Conservation (phyloP, 2,797 vertebrate genomes). For the Prunella strophiata region DNA sequence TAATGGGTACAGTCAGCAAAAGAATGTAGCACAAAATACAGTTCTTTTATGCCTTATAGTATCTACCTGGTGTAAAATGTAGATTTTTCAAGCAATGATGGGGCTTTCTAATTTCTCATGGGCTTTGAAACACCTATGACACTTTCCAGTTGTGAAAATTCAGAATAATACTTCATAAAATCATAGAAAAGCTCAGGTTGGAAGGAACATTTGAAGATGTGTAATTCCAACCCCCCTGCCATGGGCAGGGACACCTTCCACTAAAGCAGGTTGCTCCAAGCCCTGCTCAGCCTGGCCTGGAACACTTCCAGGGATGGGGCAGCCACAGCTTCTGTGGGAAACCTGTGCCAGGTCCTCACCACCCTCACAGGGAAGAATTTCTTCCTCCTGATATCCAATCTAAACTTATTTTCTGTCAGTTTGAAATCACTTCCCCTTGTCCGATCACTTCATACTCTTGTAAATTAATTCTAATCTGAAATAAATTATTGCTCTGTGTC, state of each 20-base stretch:
- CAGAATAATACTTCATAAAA: not conserved
- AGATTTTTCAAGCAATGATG: not conserved
- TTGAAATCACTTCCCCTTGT: not conserved
- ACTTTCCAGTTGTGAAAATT: not conserved
- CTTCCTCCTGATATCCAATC: not conserved
- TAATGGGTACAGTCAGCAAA: not conserved
- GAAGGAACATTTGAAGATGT: not conserved
- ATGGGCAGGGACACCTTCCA: not conserved
- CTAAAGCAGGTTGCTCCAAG: rapidly evolving
- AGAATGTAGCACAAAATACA: not conserved
- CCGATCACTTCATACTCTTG: rapidly evolving
- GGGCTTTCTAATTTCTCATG: not conserved
- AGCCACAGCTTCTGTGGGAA: not conserved
- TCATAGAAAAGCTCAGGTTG: not conserved
- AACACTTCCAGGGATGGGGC: not conserved
- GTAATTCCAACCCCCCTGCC: not conserved
- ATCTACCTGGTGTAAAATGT: not conserved
- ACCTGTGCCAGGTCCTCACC: not conserved
- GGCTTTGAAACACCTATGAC: not conserved
- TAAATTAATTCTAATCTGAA: not conserved
- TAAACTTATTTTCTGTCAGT: not conserved
- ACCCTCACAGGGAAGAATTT: not conserved
- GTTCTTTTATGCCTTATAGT: not conserved
- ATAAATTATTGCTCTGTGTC: not conserved
- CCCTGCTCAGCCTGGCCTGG: rapidly evolving